These are phyloP conservation scores for Alloplasta piceator DNA, from an alignment of 2,888 invertebrate genomes.

Conservation along the genomic window DNA sequence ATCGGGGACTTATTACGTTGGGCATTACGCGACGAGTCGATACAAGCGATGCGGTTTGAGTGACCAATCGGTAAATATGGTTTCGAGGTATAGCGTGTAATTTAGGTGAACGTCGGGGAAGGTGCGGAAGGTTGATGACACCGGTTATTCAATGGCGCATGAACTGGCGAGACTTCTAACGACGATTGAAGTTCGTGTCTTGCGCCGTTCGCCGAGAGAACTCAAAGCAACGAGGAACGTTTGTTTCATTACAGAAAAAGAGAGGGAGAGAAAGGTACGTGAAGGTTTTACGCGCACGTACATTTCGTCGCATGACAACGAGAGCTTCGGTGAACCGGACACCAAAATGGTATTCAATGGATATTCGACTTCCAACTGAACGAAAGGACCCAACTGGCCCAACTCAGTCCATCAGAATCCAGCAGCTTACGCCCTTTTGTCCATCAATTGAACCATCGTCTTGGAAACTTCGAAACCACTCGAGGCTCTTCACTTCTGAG, in stretches of 20 bases:
- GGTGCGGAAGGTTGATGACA: conserved; percentile 60
- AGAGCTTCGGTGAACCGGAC: conserved; percentile 32
- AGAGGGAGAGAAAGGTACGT: conserved; percentile 32
- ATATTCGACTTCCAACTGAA: no score
- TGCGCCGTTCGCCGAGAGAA: conserved; percentile 27
- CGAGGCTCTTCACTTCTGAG: no score
- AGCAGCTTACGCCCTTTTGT: no score
- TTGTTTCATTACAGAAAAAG: conserved; percentile 4
- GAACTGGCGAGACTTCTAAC: conserved; percentile 62
- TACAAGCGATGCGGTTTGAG: conserved; percentile 37
- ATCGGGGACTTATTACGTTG: conserved; percentile 23
- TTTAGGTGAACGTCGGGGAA: conserved; percentile 32
- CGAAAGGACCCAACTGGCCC: no score
- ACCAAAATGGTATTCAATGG: neutral
- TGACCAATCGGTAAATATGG: neutral
- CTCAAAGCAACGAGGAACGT: conserved; percentile 41
- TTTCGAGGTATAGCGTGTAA: conserved; percentile 32
- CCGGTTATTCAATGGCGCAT: conserved; percentile 62
- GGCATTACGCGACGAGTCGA: conserved; percentile 27
- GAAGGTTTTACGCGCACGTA: conserved; percentile 51
- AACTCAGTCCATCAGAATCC: no score
- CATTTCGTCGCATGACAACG: conserved; percentile 56
- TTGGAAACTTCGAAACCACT: no score
- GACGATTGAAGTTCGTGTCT: conserved; percentile 51
- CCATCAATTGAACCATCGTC: no score